Percentiles rank a stretch among this genome's conserved stretches.
Evolutionary conservation across 2,113 vertebrate species (phyloP).

Genomic region (Corythornis cristatus): DNA sequence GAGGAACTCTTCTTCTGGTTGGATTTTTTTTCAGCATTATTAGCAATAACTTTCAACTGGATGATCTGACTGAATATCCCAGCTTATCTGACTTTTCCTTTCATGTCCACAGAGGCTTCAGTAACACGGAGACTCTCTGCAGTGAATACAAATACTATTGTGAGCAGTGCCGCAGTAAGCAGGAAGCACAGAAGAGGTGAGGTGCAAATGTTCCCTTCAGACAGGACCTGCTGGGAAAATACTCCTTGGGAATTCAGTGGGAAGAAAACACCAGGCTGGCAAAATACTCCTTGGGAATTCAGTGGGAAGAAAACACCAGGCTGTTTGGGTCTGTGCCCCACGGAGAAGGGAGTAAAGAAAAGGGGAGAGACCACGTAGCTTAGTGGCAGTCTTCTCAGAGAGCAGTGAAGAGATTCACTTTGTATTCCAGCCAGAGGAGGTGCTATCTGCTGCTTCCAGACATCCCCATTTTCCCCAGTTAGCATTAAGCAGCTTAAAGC

Average conservation of each 20-base stretch:
- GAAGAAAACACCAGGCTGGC: neutral
- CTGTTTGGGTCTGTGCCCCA: neutral
- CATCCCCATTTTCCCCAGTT: neutral
- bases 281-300: neutral
- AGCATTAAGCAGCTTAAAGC: slow-evolving; percentile 25
- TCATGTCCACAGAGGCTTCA: slow-evolving; percentile 84
- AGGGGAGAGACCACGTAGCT: neutral
- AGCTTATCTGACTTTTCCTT: neutral
- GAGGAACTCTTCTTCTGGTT: neutral
- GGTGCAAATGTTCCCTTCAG: neutral
- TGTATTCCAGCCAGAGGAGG: neutral
- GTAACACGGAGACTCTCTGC: slow-evolving; percentile 92
- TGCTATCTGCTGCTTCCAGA: slow-evolving; percentile 13
- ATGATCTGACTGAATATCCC: neutral
- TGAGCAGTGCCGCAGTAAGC: slow-evolving; percentile 94
- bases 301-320: neutral
- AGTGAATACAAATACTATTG: slow-evolving; percentile 95
- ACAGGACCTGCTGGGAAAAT: neutral
- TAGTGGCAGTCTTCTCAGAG: neutral
- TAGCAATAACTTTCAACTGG: neutral
- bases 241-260: neutral
- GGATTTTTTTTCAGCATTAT: neutral
- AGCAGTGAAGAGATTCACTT: neutral
- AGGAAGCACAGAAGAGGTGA: slow-evolving; percentile 94
- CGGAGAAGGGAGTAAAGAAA: neutral